phyloP scores from a whole-genome alignment of 2,113 vertebrate species.

The Planiliza haematocheilus region DNA sequence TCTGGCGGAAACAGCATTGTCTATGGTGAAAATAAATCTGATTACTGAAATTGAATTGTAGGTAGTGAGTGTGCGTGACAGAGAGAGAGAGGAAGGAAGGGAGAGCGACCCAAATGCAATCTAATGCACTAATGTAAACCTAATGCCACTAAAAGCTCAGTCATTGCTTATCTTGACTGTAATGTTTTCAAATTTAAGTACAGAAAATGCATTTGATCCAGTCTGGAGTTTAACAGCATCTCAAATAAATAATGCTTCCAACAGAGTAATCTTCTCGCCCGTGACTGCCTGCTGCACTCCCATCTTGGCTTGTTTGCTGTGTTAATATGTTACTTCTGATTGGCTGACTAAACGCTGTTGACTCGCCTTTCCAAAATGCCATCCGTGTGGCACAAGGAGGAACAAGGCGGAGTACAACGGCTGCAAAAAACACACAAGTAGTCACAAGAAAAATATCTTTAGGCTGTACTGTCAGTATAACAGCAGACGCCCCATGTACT shows the following conservation, averaged over 20 bases:
- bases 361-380: slow-evolving; percentile 7
- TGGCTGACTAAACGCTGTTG: slow-evolving; percentile 31
- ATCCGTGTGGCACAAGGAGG: slow-evolving; percentile 26
- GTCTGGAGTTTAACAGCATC: slow-evolving; percentile 20
- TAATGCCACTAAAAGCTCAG: slow-evolving; percentile 49
- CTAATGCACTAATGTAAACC: slow-evolving; percentile 57
- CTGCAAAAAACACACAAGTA: slow-evolving; percentile 24
- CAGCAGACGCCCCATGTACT: neutral
- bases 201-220: slow-evolving; percentile 17
- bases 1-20: slow-evolving; percentile 56
- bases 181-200: slow-evolving; percentile 33
- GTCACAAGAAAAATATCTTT: slow-evolving; percentile 20
- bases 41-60: slow-evolving; percentile 64
- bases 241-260: slow-evolving; percentile 35
- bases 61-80: slow-evolving; percentile 13
- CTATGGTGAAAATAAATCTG: slow-evolving; percentile 64
- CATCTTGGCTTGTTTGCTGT: slow-evolving; percentile 28
- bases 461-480: neutral
- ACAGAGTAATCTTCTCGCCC: slow-evolving; percentile 8
- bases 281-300: slow-evolving; percentile 4
- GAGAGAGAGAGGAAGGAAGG: neutral
- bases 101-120: slow-evolving; percentile 37
- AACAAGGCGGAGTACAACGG: slow-evolving; percentile 1
- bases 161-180: slow-evolving; percentile 27
- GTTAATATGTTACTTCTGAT: slow-evolving; percentile 42